A percentile compares a stretch with the other conserved stretches of the same genome.
Evolutionary conservation across 2,797 vertebrate genomes (phyloP).

Genomic region (Phrynocephalus forsythii): DNA sequence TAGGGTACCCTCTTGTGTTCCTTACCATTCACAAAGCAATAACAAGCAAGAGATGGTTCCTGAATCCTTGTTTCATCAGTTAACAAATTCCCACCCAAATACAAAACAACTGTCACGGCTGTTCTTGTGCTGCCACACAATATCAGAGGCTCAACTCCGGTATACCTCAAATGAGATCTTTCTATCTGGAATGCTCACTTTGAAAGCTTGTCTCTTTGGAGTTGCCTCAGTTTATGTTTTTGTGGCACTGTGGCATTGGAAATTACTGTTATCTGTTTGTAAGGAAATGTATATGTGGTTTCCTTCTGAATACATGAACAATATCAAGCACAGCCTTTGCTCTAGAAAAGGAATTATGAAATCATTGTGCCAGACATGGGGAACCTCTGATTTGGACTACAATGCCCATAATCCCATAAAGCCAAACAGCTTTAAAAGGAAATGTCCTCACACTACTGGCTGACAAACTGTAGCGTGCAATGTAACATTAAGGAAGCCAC

Average conservation of each 20-base stretch:
- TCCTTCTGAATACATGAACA: slow-evolving; percentile 39
- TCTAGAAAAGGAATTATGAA: slow-evolving; percentile 1
- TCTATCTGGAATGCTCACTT: not conserved
- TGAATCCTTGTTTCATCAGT: too few relatives aligned
- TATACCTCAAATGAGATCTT: not conserved
- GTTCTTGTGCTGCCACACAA: too few relatives aligned
- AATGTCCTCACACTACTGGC: not conserved
- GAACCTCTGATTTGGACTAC: not conserved
- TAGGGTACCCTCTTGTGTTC: too few relatives aligned
- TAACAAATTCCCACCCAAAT: too few relatives aligned
- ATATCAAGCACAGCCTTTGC: slow-evolving; percentile 4
- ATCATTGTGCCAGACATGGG: not conserved
- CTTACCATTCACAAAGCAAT: too few relatives aligned
- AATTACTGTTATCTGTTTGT: not conserved
- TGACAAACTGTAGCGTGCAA: not conserved
- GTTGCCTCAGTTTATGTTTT: slow-evolving; percentile 3
- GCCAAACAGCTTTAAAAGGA: not conserved
- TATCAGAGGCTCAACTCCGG: too few relatives aligned
- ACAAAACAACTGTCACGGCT: too few relatives aligned
- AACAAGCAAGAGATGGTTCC: too few relatives aligned
- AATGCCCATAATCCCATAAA: not conserved
- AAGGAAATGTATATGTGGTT: slow-evolving; percentile 38
- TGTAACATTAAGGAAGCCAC: not conserved
- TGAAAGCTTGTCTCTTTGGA: slow-evolving; percentile 14
- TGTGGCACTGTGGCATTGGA: not conserved